Percentiles rank a stretch among this genome's conserved stretches.
These are phyloP conservation scores for Pteropus alecto DNA, from an alignment of 2,113 vertebrate species.

Conservation along the genomic window DNA sequence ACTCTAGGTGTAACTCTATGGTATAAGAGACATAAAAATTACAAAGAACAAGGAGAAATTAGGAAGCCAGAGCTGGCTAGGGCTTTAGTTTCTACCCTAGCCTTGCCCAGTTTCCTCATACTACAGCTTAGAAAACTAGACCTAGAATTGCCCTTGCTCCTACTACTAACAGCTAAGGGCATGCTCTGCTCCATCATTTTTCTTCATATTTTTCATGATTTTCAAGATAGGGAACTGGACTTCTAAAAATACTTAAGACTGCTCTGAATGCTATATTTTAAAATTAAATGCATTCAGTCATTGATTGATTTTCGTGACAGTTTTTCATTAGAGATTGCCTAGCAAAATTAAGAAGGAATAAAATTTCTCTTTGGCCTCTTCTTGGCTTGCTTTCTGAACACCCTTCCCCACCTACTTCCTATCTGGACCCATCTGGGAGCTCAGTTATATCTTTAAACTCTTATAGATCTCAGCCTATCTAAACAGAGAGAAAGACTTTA, in stretches of 20 bases:
- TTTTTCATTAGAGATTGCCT: neutral
- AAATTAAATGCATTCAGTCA: neutral
- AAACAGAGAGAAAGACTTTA: neutral
- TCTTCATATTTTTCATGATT: neutral
- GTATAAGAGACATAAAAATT: neutral
- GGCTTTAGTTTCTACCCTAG: neutral
- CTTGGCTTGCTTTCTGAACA: neutral
- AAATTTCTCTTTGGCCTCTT: neutral
- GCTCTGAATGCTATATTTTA: neutral
- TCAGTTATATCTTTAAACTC: neutral
- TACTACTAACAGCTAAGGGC: neutral
- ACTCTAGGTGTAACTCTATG: neutral
- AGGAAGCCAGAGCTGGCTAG: neutral
- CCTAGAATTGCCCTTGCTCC: neutral
- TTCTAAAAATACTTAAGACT: neutral
- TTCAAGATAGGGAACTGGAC: neutral
- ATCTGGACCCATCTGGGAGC: neutral
- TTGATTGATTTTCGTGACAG: neutral
- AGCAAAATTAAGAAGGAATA: neutral
- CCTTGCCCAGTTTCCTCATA: too few relatives aligned
- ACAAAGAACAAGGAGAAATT: neutral
- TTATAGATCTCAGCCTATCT: neutral
- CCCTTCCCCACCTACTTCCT: accelerated
- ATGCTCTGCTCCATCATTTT: neutral
- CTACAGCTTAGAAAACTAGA: neutral